These are phyloP conservation scores for Rhadina sibilatrix DNA, from an alignment of 2,113 vertebrate species.

Conservation along the genomic window DNA sequence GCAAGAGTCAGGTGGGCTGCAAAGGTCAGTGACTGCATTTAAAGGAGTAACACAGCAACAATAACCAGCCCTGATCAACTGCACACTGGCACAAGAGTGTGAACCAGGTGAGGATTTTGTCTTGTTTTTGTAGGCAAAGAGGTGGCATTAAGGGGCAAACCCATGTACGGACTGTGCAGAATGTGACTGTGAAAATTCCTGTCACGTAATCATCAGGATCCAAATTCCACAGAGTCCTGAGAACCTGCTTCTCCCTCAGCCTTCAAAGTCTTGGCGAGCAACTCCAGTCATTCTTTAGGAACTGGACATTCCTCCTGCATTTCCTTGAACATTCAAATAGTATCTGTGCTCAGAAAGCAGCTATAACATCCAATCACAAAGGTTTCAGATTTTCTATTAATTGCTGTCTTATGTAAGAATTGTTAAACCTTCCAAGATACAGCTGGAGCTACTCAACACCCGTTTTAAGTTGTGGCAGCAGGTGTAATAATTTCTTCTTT, in stretches of 20 bases:
- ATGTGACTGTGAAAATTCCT: not conserved
- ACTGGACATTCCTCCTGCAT: not conserved
- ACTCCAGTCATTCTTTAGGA: not conserved
- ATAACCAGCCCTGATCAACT: not conserved
- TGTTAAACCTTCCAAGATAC: not conserved
- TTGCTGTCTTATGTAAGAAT: not conserved
- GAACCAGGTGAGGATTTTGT: not conserved
- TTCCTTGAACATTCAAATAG: not conserved
- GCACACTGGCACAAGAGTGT: not conserved
- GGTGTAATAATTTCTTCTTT: not conserved
- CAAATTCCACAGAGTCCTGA: not conserved
- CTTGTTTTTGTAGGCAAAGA: not conserved
- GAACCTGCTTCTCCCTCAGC: not conserved
- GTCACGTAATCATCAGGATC: not conserved
- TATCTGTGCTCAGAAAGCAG: not conserved
- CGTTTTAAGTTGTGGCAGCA: not conserved
- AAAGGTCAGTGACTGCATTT: not conserved
- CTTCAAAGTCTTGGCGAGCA: accelerated
- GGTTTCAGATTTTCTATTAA: not conserved
- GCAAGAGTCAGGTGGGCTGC: not conserved
- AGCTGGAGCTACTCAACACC: not conserved
- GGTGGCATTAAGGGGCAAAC: not conserved
- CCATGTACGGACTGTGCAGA: not conserved
- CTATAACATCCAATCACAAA: not conserved
- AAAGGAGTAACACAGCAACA: not conserved